Evolutionary conservation across 2,113 vertebrate genomes (phyloP).

Genomic region (Hyperopisus bebe): DNA sequence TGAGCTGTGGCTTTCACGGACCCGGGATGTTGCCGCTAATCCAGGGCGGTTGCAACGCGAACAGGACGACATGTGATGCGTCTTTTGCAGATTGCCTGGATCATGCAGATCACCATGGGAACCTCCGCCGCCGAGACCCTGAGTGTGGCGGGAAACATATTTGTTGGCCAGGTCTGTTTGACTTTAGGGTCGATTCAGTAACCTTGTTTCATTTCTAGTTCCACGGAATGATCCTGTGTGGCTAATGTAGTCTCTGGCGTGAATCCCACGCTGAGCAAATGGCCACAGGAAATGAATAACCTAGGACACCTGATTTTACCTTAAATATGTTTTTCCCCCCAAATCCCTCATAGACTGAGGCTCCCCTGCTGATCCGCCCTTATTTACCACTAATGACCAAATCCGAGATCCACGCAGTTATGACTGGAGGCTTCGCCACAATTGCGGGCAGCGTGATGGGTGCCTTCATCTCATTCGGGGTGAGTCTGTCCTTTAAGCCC

Average conservation of each 20-base stretch:
- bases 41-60: neutral
- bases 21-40: neutral
- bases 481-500: constrained; percentile 41
- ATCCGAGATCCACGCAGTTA: constrained; percentile 88
- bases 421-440: constrained; percentile 88
- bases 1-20: constrained; percentile 37
- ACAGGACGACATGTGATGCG: constrained; percentile 34
- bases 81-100: constrained; percentile 77
- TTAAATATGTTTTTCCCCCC: neutral
- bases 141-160: constrained; percentile 92
- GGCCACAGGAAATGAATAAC: neutral
- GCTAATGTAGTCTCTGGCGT: no score
- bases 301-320: neutral
- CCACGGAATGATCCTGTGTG: neutral
- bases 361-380: constrained; percentile 80
- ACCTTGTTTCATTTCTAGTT: neutral
- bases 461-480: constrained; percentile 88
- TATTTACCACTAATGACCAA: constrained; percentile 82
- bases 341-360: constrained; percentile 68
- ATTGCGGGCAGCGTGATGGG: constrained; percentile 92
- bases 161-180: constrained; percentile 82
- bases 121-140: constrained; percentile 83
- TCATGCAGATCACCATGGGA: constrained; percentile 85
- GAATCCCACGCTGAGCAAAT: neutral
- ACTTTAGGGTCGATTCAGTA: neutral